phyloP scores from a whole-genome alignment of 2,888 invertebrate species.

The Lamellibrachia columna region DNA sequence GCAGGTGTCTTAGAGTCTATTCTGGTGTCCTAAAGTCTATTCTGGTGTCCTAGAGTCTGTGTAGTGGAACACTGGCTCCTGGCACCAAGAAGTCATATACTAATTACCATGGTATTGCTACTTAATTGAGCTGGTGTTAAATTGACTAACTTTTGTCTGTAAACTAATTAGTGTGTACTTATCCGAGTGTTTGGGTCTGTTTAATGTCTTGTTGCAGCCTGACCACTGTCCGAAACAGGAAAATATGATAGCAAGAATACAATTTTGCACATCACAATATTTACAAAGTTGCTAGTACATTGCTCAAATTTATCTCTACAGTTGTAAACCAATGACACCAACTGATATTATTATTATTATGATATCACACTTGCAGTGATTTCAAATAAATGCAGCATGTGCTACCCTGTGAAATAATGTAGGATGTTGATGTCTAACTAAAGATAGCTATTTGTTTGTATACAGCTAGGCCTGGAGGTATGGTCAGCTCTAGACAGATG shows the following conservation, averaged over 20 bases:
- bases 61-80: neutral
- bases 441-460: neutral
- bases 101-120: neutral
- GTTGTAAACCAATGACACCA: too few relatives aligned
- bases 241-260: too few relatives aligned
- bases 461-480: neutral
- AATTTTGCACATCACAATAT: too few relatives aligned
- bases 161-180: neutral
- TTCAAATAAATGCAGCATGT: too few relatives aligned
- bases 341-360: too few relatives aligned
- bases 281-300: too few relatives aligned
- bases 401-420: too few relatives aligned
- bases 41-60: neutral
- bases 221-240: too few relatives aligned
- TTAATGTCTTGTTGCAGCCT: neutral
- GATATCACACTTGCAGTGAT: too few relatives aligned
- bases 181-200: neutral
- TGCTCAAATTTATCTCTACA: too few relatives aligned
- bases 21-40: neutral
- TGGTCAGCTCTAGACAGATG: neutral
- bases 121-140: neutral
- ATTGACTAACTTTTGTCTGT: neutral
- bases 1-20: slow-evolving; percentile 37
- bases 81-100: too few relatives aligned
- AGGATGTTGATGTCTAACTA: neutral